Conservation (phyloP, 2,888 invertebrate genomes). For the Dyspetes luteomarginatus region DNA sequence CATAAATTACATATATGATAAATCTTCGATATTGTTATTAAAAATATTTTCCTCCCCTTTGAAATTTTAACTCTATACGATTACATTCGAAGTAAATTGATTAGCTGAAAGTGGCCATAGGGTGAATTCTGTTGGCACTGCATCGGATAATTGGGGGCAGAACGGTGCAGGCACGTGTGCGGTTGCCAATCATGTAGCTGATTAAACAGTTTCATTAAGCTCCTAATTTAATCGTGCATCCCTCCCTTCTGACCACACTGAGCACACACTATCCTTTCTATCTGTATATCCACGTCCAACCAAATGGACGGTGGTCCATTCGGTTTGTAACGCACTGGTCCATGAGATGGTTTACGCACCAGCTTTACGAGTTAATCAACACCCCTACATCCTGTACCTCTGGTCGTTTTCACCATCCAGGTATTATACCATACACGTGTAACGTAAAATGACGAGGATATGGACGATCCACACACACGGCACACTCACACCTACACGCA, state of each 20-base stretch:
- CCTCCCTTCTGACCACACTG: no score
- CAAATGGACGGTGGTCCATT: no score
- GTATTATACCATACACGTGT: slow-evolving; percentile 1
- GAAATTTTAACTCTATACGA: no score
- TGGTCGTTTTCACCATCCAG: slow-evolving; percentile 9
- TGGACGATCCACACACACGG: slow-evolving; percentile 20
- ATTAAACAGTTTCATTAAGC: slow-evolving; percentile 82
- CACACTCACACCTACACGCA: no score
- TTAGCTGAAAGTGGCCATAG: neutral
- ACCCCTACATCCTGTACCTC: slow-evolving; percentile 56
- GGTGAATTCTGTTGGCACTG: slow-evolving; percentile 26
- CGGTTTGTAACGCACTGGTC: slow-evolving; percentile 30
- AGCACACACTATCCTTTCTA: neutral
- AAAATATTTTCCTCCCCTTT: no score
- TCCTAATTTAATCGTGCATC: slow-evolving; percentile 77
- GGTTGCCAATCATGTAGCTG: slow-evolving; percentile 82
- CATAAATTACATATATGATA: no score
- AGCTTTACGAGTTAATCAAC: slow-evolving; percentile 65
- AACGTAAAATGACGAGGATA: neutral
- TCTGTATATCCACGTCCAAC: neutral
- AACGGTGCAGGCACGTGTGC: slow-evolving; percentile 77
- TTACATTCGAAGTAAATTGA: neutral
- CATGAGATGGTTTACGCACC: slow-evolving; percentile 51
- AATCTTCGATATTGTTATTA: no score
- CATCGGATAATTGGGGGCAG: slow-evolving; percentile 75